phyloP scores from a whole-genome alignment of 2,113 vertebrate genomes.

The Cavia aperea region DNA sequence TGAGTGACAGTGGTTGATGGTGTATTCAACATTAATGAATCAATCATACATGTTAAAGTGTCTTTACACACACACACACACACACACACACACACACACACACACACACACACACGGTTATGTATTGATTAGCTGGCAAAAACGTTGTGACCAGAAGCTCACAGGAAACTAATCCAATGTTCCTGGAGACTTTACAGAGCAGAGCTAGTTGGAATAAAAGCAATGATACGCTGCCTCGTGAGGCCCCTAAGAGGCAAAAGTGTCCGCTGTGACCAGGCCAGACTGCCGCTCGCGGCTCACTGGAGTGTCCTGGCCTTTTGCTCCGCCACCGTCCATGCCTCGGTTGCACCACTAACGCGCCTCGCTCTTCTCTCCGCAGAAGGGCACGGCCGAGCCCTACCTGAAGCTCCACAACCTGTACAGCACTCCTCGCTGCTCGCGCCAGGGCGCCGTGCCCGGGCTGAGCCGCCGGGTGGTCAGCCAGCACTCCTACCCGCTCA shows the following conservation, averaged over 20 bases:
- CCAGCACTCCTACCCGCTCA: slow-evolving; percentile 62
- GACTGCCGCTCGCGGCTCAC: neutral
- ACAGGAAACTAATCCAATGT: neutral
- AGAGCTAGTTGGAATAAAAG: neutral
- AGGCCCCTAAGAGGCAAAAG: neutral
- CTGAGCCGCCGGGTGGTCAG: slow-evolving; percentile 48
- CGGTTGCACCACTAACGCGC: neutral
- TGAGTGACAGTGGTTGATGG: fast-evolving
- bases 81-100: too few relatives aligned
- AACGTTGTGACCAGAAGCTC: neutral
- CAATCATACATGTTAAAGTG: neutral
- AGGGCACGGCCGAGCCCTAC: slow-evolving; percentile 54
- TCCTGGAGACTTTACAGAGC: neutral
- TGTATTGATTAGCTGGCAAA: too few relatives aligned
- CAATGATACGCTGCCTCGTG: neutral
- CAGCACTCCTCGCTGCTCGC: slow-evolving; percentile 31
- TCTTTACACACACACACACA: neutral
- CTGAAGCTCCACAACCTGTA: slow-evolving; percentile 55
- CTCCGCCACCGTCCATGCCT: fast-evolving
- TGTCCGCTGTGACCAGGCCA: fast-evolving
- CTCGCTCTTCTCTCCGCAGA: slow-evolving; percentile 48
- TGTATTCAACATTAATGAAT: neutral
- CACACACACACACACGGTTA: neutral
- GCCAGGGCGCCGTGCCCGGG: slow-evolving; percentile 37
- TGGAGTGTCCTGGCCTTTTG: fast-evolving